These are phyloP conservation scores for Drymonia ruficornis DNA, from an alignment of 2,888 invertebrate species.

Conservation along the genomic window DNA sequence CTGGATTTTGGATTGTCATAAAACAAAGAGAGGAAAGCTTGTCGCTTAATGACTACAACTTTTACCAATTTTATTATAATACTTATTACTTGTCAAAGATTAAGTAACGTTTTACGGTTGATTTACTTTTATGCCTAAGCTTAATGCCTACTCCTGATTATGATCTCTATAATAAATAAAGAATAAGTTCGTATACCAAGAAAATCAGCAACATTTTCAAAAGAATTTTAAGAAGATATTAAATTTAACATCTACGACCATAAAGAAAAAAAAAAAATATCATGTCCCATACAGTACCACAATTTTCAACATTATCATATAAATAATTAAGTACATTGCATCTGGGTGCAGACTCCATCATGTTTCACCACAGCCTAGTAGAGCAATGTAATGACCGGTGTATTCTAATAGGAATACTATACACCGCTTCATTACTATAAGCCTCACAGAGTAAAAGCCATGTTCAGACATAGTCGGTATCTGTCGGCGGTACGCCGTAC, in stretches of 20 bases:
- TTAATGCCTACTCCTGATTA: background rate
- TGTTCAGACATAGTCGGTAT: too few species aligned
- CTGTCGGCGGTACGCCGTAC: too few species aligned
- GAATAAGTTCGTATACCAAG: too few species aligned
- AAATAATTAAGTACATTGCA: too few species aligned
- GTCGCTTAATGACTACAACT: conserved; percentile 32
- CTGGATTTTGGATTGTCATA: background rate
- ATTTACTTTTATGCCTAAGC: conserved; percentile 5
- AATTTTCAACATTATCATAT: too few species aligned
- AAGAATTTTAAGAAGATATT: too few species aligned
- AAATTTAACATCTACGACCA: too few species aligned
- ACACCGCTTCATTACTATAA: background rate
- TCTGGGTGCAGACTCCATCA: too few species aligned
- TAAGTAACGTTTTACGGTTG: conserved; percentile 25
- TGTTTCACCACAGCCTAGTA: background rate
- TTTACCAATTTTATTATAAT: conserved; percentile 43
- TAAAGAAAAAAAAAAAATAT: too few species aligned
- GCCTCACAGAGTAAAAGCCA: conserved; percentile 28
- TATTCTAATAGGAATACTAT: background rate
- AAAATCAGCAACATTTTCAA: too few species aligned
- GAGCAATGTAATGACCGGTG: background rate
- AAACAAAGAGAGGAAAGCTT: conserved; percentile 8
- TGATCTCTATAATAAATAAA: background rate
- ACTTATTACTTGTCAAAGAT: conserved; percentile 36
- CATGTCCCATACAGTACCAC: too few species aligned